Conservation (phyloP, 1,140 invertebrate genomes). For the Caenorhabditis briggsae region DNA sequence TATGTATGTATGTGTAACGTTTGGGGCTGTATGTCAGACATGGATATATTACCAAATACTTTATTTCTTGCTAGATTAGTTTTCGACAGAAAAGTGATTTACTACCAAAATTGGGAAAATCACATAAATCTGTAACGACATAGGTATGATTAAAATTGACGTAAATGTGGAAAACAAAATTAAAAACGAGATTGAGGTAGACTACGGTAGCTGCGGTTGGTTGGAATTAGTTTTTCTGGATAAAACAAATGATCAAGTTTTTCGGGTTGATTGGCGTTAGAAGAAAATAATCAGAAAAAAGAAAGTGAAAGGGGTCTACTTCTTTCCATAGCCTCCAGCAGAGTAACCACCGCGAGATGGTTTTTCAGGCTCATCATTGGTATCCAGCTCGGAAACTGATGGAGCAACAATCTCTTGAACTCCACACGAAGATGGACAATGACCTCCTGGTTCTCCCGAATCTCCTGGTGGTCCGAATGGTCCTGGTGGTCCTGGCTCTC, state of each 20-base stretch:
- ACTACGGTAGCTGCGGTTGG: constrained; percentile 41
- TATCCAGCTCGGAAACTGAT: constrained; percentile 75
- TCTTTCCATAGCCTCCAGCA: constrained; percentile 60
- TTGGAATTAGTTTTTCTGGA: not conserved
- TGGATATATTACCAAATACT: not conserved
- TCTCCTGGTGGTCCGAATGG: constrained; percentile 67
- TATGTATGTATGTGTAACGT: constrained; percentile 29
- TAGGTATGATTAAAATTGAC: constrained; percentile 45
- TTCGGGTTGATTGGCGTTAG: too few relatives aligned
- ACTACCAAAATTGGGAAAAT: constrained; percentile 16
- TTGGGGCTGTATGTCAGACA: not conserved
- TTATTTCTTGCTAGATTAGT: constrained; percentile 46
- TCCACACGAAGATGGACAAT: constrained; percentile 77
- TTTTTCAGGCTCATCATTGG: constrained; percentile 60
- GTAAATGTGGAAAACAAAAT: constrained; percentile 36
- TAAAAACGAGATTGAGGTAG: constrained; percentile 34
- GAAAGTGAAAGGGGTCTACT: constrained; percentile 4
- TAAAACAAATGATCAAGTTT: not conserved
- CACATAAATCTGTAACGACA: constrained; percentile 56
- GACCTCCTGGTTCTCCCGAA: constrained; percentile 74
- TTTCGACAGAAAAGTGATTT: constrained; percentile 33
- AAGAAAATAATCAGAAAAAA: not conserved
- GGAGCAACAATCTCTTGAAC: constrained; percentile 77
- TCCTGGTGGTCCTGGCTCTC: constrained; percentile 68
- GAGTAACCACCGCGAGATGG: constrained; percentile 36